phyloP scores from a whole-genome alignment of 2,113 vertebrate genomes.

The Sebastes schlegelii region DNA sequence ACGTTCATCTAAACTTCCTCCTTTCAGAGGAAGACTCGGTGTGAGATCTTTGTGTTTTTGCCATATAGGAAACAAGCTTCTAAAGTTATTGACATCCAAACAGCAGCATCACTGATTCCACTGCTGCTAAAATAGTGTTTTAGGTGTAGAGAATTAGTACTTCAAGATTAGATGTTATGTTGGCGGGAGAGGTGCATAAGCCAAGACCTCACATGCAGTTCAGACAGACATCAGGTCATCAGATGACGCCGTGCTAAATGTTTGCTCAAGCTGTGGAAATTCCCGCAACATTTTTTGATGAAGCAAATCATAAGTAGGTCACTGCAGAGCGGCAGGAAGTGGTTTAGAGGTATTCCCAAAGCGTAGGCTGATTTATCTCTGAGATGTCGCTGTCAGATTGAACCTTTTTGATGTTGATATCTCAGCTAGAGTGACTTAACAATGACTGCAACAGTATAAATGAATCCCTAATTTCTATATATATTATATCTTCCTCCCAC shows the following conservation, averaged over 20 bases:
- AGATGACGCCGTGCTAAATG: slow-evolving; percentile 17
- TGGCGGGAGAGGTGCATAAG: background rate
- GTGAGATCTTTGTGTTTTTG: slow-evolving; percentile 21
- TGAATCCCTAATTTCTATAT: no score
- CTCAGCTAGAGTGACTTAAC: slow-evolving; percentile 16
- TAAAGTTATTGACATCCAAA: background rate
- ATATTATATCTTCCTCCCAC: no score
- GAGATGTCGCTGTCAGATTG: slow-evolving; percentile 33
- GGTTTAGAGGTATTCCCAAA: slow-evolving; percentile 49
- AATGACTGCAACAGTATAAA: background rate
- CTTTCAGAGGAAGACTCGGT: slow-evolving; percentile 45
- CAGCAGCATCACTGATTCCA: background rate
- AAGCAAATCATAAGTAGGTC: slow-evolving; percentile 68
- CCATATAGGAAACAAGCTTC: background rate
- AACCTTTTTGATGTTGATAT: slow-evolving; percentile 38
- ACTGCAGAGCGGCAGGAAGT: slow-evolving; percentile 47
- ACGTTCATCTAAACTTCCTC: slow-evolving; percentile 42
- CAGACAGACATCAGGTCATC: slow-evolving; percentile 25
- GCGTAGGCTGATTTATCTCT: slow-evolving; percentile 38
- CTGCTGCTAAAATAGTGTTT: background rate
- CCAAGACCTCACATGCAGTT: background rate
- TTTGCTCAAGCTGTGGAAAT: slow-evolving; percentile 52
- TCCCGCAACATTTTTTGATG: slow-evolving; percentile 30
- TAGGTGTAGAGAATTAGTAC: background rate
- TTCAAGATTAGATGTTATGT: slow-evolving; percentile 4